phyloP scores from a whole-genome alignment of 2,888 invertebrate species.

The Conchocele bisecta region DNA sequence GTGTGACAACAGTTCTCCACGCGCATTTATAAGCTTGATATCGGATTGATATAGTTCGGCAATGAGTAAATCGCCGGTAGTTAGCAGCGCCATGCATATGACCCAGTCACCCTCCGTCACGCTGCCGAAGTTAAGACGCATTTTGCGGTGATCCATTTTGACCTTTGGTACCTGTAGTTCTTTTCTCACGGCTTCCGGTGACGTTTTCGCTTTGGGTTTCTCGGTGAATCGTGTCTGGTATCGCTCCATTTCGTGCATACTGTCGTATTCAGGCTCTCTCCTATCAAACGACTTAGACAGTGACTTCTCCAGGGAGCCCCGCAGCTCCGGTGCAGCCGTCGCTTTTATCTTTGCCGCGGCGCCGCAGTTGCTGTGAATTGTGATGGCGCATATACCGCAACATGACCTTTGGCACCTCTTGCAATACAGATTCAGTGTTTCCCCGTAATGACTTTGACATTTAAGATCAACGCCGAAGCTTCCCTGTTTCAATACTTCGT shows the following conservation, averaged over 20 bases:
- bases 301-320: too few relatives aligned
- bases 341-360: not conserved
- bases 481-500: conserved; percentile 18
- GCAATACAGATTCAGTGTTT: conserved; percentile 44
- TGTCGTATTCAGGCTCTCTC: too few relatives aligned
- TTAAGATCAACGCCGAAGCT: conserved; percentile 25
- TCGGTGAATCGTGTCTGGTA: too few relatives aligned
- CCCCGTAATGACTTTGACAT: conserved; percentile 42
- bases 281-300: too few relatives aligned
- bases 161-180: conserved; percentile 33
- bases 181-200: too few relatives aligned
- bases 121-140: conserved; percentile 24
- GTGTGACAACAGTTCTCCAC: conserved; percentile 30
- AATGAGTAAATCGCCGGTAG: conserved; percentile 42
- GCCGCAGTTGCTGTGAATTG: conserved; percentile 37
- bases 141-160: conserved; percentile 42
- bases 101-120: conserved; percentile 40
- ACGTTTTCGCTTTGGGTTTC: too few relatives aligned
- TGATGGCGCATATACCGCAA: conserved; percentile 44
- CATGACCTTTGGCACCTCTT: conserved; percentile 51
- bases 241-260: too few relatives aligned
- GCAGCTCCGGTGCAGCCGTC: too few relatives aligned
- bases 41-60: conserved; percentile 37
- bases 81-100: conserved; percentile 41
- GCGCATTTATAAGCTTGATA: conserved; percentile 34